Base-by-base conservation (phyloP, 2,888 invertebrate species). In the Drosophila diplacantha region DNA sequence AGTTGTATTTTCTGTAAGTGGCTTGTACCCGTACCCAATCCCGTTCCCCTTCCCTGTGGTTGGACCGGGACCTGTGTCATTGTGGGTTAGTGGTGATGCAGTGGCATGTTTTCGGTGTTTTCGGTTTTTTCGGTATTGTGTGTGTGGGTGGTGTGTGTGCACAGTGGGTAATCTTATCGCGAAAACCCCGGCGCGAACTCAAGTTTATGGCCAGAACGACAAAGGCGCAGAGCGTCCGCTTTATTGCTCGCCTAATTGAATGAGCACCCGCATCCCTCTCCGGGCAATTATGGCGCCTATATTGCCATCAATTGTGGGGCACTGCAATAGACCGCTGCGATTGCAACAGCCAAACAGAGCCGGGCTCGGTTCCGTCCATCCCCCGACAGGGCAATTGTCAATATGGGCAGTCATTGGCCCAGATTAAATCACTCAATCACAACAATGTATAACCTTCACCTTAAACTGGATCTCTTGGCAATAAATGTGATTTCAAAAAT, bases 1-100 rank as follows among this genome's bases (percentile, higher is more conserved):
- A 89, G 69, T 72, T 89, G 59, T 89, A 89, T 80, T 89, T 89
- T 74, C 71, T 87, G 89, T 89, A 87, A 89, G 89, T 89, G 73
- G 58, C 49, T 65, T 68, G 62, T 52, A 50, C 39, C 43, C 60
- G 62, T 5, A 11, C 37, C 18, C 37, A 11, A 24, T 24, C 43
- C 37, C 22, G 4, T 38, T 4, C 20, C 14, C 14, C 1, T 22
- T 14, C 8, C 39, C 43, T 38, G 46, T 49, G 53, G 37, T 64
- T 43, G 46, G 37, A 22, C 22, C 39, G 22, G 20, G 31, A n/a
- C 38, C 49, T 32, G 43, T 55, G 46, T 59, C 47, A 20, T 41
- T 50, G 44, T 62, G 56, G 47, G 16, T 55, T 57, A 34, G 54
- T 39, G 46, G 56, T 54, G 29, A 46, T 56, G 50, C 52, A 55